phyloP scores from a whole-genome alignment of 1,140 invertebrate genomes.

The Drosophila suzukii region DNA sequence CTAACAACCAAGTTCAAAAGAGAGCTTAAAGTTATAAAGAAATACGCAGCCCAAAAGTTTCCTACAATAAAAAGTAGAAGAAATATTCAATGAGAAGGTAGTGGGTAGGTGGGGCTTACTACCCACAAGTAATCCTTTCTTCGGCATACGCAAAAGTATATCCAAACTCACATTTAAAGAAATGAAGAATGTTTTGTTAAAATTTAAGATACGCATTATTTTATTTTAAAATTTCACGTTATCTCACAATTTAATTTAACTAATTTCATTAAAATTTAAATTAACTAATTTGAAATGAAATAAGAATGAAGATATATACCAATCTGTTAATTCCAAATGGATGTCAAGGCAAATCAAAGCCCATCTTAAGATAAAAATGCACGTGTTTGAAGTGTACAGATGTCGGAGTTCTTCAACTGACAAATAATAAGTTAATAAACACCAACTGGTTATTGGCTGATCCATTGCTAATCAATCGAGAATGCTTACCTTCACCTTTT shows the following conservation, averaged over 20 bases:
- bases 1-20: background rate
- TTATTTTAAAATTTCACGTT: no score
- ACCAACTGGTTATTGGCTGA: slow-evolving; percentile 22
- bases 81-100: background rate
- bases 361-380: slow-evolving; percentile 1
- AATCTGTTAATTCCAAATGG: background rate
- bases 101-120: background rate
- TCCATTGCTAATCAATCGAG: slow-evolving; percentile 26
- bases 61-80: background rate
- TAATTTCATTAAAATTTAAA: background rate
- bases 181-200: no score
- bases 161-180: no score
- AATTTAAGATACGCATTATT: no score
- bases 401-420: slow-evolving; percentile 24
- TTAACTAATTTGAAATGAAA: background rate
- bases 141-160: no score
- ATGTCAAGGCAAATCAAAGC: slow-evolving; percentile 14
- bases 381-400: slow-evolving; percentile 21
- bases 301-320: background rate
- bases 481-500: slow-evolving; percentile 51
- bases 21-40: background rate
- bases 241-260: no score
- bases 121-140: background rate
- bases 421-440: slow-evolving; percentile 19
- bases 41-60: slow-evolving; percentile 6